Conservation (phyloP, 2,888 invertebrate genomes). For the Nasonia oneida region DNA sequence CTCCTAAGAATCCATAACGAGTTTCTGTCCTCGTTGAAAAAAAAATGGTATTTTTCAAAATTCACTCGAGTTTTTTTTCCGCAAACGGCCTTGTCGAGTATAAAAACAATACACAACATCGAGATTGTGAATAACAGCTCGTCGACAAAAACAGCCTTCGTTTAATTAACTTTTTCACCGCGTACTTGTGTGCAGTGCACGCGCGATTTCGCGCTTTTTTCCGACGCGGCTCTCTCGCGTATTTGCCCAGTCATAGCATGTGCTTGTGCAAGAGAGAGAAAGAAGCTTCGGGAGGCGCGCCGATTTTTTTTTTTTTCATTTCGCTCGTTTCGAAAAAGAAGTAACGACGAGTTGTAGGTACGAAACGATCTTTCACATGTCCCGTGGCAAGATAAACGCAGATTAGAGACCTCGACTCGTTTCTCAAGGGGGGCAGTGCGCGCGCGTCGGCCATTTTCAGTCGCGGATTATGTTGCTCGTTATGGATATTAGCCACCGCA, state of each 20-base stretch:
- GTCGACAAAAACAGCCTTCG: neutral
- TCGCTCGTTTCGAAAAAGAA: no score
- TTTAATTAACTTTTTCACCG: neutral
- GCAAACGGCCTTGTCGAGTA: neutral
- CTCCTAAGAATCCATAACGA: neutral
- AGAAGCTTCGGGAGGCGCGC: constrained; percentile 16
- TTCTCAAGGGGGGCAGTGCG: neutral
- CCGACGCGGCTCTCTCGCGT: constrained; percentile 10
- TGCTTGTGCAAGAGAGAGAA: neutral
- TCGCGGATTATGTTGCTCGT: constrained; percentile 74
- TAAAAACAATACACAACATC: neutral
- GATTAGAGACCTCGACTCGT: neutral
- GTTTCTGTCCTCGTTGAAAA: no score
- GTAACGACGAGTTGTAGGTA: neutral
- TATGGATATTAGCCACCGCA: constrained; percentile 72
- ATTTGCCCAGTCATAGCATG: constrained; percentile 50
- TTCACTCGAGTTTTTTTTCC: neutral
- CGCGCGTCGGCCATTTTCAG: constrained; percentile 68
- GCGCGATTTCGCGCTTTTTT: constrained; percentile 17
- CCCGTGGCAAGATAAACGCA: neutral
- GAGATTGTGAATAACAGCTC: neutral
- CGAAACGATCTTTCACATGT: neutral
- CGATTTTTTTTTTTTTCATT: constrained; percentile 11
- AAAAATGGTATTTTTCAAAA: neutral
- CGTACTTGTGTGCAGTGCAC: neutral